Evolutionary conservation across 2,888 invertebrate species (phyloP).

Genomic region (Heteropelma amictum): DNA sequence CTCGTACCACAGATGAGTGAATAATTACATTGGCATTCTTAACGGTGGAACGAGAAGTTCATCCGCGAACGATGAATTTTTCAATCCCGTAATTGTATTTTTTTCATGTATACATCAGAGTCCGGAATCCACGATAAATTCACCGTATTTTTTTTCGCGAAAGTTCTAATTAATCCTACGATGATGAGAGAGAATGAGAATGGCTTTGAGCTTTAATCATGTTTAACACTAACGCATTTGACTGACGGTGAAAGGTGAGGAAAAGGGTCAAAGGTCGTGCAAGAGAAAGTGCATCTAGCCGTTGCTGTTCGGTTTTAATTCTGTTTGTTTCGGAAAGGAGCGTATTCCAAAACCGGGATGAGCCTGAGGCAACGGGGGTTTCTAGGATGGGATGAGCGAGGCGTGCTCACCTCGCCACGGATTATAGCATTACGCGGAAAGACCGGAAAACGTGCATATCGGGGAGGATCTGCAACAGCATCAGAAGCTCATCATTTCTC

Average conservation of each 20-base stretch:
- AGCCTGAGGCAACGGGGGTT: slow-evolving; percentile 50
- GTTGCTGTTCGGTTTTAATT: slow-evolving; percentile 68
- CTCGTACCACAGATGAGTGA: not conserved
- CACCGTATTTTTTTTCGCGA: slow-evolving; percentile 15
- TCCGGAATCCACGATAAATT: slow-evolving; percentile 8
- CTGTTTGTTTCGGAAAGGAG: slow-evolving; percentile 72
- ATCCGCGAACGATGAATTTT: not conserved
- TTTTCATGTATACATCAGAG: not conserved
- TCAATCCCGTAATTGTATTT: not conserved
- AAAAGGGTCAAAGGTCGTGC: not conserved
- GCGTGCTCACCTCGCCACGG: slow-evolving; percentile 50
- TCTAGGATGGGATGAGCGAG: slow-evolving; percentile 42
- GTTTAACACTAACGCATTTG: slow-evolving; percentile 67
- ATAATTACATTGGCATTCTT: not conserved
- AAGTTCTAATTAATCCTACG: slow-evolving; percentile 37
- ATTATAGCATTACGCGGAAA: slow-evolving; percentile 57
- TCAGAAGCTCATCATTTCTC: not conserved
- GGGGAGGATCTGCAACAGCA: slow-evolving; percentile 27
- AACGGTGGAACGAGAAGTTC: not conserved
- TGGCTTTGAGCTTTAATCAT: slow-evolving; percentile 76
- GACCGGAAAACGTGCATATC: slow-evolving; percentile 47
- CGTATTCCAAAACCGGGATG: slow-evolving; percentile 45
- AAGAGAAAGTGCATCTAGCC: slow-evolving; percentile 5
- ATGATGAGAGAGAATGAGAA: slow-evolving; percentile 51
- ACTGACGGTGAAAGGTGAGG: slow-evolving; percentile 39